Percentiles rank a stretch among this genome's conserved stretches.
phyloP scores from a whole-genome alignment of 2,797 vertebrate species.

The Kryptopterus vitreolus region DNA sequence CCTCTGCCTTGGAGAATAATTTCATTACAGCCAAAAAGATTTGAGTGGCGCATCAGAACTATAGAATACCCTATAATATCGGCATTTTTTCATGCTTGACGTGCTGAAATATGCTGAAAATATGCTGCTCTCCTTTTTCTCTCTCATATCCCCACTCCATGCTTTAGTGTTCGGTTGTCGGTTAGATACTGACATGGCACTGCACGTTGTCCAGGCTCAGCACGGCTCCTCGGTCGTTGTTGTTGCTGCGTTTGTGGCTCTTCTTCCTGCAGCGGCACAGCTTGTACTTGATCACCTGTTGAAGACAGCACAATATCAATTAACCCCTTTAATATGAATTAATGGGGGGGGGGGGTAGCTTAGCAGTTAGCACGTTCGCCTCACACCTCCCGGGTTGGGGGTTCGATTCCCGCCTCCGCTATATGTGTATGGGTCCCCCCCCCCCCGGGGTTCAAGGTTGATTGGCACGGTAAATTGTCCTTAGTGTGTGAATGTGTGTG shows the following conservation, averaged over 20 bases:
- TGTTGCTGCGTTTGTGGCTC: constrained; percentile 91
- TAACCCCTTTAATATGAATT: neutral
- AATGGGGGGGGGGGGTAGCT: too few species aligned
- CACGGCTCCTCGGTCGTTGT: constrained; percentile 90
- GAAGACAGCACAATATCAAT: constrained; percentile 27
- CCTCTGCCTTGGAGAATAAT: constrained; percentile 8
- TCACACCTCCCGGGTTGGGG: too few species aligned
- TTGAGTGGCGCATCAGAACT: neutral
- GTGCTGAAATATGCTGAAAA: too few species aligned
- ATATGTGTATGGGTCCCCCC: too few species aligned
- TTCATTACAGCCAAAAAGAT: neutral
- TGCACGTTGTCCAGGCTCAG: constrained; percentile 97
- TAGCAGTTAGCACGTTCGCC: too few species aligned
- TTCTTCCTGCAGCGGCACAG: constrained; percentile 88
- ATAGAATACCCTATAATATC: neutral
- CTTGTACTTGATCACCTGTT: constrained; percentile 92
- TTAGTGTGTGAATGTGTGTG: too few species aligned
- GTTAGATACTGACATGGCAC: constrained; percentile 86
- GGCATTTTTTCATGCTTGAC: neutral
- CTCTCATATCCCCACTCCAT: neutral
- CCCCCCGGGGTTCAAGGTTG: too few species aligned
- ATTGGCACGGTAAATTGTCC: too few species aligned
- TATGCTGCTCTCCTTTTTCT: neutral
- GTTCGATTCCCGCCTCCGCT: too few species aligned
- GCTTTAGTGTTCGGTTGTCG: neutral